Base-by-base conservation (phyloP, 2,797 vertebrate species). In the Sebastes reedi region DNA sequence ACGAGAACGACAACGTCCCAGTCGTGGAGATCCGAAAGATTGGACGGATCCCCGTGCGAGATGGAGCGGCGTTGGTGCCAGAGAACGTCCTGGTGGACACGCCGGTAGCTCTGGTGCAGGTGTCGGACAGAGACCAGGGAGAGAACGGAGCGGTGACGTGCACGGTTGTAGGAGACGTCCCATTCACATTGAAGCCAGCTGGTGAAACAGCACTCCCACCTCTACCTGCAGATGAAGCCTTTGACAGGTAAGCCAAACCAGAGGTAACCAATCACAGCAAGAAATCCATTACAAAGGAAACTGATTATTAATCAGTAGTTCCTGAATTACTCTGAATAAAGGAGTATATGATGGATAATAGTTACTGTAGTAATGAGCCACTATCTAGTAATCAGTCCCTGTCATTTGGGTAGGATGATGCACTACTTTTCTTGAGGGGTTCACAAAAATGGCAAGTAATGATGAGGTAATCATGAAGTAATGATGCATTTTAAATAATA, bases 91-190 rank as follows among this genome's bases (percentile, higher is more conserved):
- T 99, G 75, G 97, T 99, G 32, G 98, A 99, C 93, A 99, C 98
- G 0, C 98, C 98, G 1, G 96, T 99, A 0, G 98, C 98, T 1
- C 84, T 99, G 86, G 98, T 99, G 22, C 98, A 99, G 82, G 98
- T 99, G 82, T 99, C 98, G 0, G 98, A 99, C 85, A 83, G 97
- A 7, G 98, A 99, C 90, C 97, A 99, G 71, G 98, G 98, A 6
- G 97, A 98, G 92, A 99, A 99, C 0, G 98, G 98, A 0, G 98
- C 97, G 8, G 98, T 99, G 82, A 99, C 98, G 2, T 99, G 98
- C 79, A 99, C 98, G 0, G 97, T 99, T 50, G 98, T 99, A 20
- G 98, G 98, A 0, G 98, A 99, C 0, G 98, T 99, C 67, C 98
- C 98, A 3, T 99, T 99, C 91, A 98, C 98, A n/a, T 92, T 99